A percentile compares a stretch with the other conserved stretches of the same genome.
Conservation (phyloP, 2,797 vertebrate species). For the Chaunax sp. region DNA sequence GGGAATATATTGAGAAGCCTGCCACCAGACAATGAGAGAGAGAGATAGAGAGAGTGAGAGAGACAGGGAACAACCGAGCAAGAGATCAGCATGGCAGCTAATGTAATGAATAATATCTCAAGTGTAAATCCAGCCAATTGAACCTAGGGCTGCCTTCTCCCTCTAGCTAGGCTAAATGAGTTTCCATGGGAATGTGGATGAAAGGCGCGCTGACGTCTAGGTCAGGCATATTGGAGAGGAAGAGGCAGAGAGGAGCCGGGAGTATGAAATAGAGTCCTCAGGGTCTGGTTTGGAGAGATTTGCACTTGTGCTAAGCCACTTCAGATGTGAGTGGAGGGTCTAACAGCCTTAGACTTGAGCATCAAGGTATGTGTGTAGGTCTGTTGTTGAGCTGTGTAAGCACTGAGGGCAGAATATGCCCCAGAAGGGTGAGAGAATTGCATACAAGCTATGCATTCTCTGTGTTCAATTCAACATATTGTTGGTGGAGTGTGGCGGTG, state of each 20-base stretch:
- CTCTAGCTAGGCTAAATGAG: conserved; percentile 82
- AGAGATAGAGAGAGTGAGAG: conserved; percentile 52
- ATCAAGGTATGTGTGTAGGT: conserved; percentile 81
- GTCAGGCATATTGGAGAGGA: conserved; percentile 82
- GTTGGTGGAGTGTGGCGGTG: conserved; percentile 46
- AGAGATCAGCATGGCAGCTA: conserved; percentile 83
- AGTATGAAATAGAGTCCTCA: conserved; percentile 83
- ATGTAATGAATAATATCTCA: conserved; percentile 87
- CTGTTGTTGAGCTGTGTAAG: conserved; percentile 81
- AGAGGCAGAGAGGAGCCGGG: conserved; percentile 71
- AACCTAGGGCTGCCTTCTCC: conserved; percentile 79
- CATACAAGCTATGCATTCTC: conserved; percentile 69
- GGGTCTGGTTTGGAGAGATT: conserved; percentile 83
- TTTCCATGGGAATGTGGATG: conserved; percentile 85
- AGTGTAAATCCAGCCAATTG: conserved; percentile 85
- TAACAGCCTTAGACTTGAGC: conserved; percentile 80
- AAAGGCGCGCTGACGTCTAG: conserved; percentile 78
- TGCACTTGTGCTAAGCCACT: conserved; percentile 82
- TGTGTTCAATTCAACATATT: conserved; percentile 68
- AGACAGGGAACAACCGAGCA: conserved; percentile 66
- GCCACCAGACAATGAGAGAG: conserved; percentile 76
- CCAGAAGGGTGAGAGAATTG: conserved; percentile 70
- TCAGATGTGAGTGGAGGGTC: conserved; percentile 81
- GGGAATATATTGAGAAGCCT: conserved; percentile 77
- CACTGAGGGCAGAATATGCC: conserved; percentile 71